A percentile compares a stretch with the other conserved stretches of the same genome.
These are phyloP conservation scores for Talpa occidentalis DNA, from an alignment of 2,113 vertebrate species.

Conservation along the genomic window DNA sequence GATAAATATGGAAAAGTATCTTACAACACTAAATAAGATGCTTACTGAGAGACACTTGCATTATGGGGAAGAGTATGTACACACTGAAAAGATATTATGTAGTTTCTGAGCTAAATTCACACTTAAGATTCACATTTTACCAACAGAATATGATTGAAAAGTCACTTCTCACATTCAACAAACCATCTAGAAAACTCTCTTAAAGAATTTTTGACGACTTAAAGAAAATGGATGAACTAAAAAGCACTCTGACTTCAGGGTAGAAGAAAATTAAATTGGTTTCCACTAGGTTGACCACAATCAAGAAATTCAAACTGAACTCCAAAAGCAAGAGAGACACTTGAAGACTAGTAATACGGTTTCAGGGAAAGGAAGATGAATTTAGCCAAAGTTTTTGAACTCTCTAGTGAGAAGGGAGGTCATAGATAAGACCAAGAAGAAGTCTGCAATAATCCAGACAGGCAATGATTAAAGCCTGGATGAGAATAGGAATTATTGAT, in stretches of 20 bases:
- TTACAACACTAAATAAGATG: constrained; percentile 21
- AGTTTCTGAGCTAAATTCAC: constrained; percentile 32
- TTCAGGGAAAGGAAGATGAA: constrained; percentile 70
- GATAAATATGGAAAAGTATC: constrained; percentile 39
- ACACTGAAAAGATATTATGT: not conserved
- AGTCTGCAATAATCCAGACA: constrained; percentile 71
- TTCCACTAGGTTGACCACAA: constrained; percentile 76
- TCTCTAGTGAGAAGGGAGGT: constrained; percentile 71
- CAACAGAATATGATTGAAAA: constrained; percentile 59
- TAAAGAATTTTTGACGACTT: constrained; percentile 63
- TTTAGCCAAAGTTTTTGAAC: constrained; percentile 77
- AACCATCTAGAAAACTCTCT: constrained; percentile 56
- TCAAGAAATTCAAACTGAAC: constrained; percentile 75
- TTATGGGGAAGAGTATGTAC: not conserved
- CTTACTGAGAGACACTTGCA: not conserved
- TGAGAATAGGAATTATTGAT: constrained; percentile 76
- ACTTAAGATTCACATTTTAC: constrained; percentile 55
- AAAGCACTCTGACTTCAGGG: constrained; percentile 66
- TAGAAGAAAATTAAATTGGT: constrained; percentile 79
- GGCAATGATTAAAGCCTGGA: constrained; percentile 77
- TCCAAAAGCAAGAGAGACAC: constrained; percentile 58
- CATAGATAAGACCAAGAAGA: constrained; percentile 65
- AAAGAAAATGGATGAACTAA: constrained; percentile 70
- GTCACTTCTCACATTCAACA: constrained; percentile 48
- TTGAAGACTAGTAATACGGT: constrained; percentile 61